Conservation (phyloP, 2,113 vertebrate genomes). For the Chaenocephalus aceratus region DNA sequence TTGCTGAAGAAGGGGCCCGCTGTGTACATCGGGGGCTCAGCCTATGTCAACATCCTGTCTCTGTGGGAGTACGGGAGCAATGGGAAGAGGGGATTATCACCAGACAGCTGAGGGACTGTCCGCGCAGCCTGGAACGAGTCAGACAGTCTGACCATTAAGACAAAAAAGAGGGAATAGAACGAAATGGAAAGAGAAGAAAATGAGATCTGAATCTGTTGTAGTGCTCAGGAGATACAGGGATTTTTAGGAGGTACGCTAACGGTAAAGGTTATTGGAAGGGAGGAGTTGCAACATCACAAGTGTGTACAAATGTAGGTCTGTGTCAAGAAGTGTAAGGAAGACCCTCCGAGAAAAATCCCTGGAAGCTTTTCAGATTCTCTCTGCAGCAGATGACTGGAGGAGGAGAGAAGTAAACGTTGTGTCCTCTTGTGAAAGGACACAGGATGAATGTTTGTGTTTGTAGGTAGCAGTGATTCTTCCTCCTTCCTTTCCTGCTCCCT, state of each 20-base stretch:
- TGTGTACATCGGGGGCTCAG: constrained; percentile 49
- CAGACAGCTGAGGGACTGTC: background rate
- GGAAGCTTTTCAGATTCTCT: constrained; percentile 4
- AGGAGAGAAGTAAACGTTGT: background rate
- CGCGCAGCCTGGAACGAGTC: constrained; percentile 4
- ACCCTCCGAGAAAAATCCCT: constrained; percentile 23
- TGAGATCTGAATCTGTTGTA: background rate
- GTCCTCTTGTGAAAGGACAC: background rate
- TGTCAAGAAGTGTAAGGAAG: background rate
- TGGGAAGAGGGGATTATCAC: constrained; percentile 30
- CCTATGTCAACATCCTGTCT: constrained; percentile 73
- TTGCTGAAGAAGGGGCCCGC: constrained; percentile 48
- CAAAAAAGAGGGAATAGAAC: too few relatives aligned
- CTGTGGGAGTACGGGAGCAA: constrained; percentile 36
- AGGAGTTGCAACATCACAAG: constrained; percentile 1
- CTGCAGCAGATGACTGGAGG: background rate
- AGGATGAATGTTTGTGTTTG: constrained; percentile 22
- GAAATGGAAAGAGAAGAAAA: background rate
- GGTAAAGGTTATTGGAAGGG: background rate
- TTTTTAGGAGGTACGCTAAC: background rate
- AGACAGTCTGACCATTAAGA: background rate
- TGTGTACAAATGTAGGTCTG: constrained; percentile 10
- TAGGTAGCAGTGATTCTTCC: constrained; percentile 31
- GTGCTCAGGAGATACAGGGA: background rate
- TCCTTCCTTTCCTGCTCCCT: constrained; percentile 14